Evolutionary conservation across 2,113 vertebrate genomes (phyloP).

Genomic region (Dicrurus megarhynchus): DNA sequence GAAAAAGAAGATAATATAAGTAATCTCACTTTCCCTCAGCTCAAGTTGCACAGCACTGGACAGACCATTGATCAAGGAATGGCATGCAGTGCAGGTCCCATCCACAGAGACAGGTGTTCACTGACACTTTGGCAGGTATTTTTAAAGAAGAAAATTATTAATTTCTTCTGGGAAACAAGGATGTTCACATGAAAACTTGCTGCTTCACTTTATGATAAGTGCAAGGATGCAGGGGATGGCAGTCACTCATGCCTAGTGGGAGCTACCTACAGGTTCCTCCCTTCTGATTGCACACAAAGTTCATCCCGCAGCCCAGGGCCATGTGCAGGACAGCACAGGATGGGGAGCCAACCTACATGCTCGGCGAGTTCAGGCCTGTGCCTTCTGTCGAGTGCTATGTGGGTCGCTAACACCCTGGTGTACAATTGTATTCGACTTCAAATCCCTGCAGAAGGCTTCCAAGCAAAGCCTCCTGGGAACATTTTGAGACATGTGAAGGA

Average conservation of each 20-base stretch:
- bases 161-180: not conserved
- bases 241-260: not conserved
- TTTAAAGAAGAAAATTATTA: not conserved
- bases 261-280: not conserved
- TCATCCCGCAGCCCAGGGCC: not conserved
- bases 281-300: not conserved
- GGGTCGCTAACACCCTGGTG: not conserved
- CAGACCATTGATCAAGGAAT: not conserved
- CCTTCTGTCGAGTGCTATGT: not conserved
- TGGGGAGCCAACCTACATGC: fast-evolving
- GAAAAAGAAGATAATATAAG: not conserved
- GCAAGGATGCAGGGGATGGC: not conserved
- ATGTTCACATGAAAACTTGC: not conserved
- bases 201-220: not conserved
- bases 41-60: not conserved
- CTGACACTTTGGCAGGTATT: not conserved
- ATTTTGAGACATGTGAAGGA: not conserved
- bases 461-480: not conserved
- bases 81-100: not conserved
- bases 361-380: fast-evolving
- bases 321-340: not conserved
- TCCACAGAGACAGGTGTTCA: not conserved
- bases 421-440: fast-evolving
- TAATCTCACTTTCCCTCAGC: not conserved
- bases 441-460: not conserved